Percentiles rank a stretch among this genome's conserved stretches.
Evolutionary conservation across 2,113 vertebrate species (phyloP).

Genomic region (Dromiciops gliroides): DNA sequence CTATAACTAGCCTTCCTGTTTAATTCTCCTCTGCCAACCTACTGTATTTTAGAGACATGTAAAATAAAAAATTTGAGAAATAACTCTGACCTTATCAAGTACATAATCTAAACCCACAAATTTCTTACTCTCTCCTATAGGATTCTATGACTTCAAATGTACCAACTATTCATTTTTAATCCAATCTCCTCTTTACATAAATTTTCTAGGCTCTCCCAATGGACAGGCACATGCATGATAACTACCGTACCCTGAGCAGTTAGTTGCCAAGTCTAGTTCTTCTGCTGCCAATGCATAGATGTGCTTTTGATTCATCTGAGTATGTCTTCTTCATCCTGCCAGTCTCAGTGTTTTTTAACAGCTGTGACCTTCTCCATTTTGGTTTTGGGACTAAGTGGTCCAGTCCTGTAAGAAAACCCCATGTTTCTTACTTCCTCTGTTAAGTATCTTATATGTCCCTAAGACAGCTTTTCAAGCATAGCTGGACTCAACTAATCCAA

Average conservation of each 20-base stretch:
- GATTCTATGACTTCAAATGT: not conserved
- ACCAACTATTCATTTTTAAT: not conserved
- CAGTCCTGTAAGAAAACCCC: not conserved
- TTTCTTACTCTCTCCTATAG: not conserved
- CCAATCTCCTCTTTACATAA: not conserved
- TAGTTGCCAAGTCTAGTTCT: not conserved
- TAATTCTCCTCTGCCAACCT: not conserved
- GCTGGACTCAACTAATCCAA: conserved; percentile 8
- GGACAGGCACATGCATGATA: not conserved
- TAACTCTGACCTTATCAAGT: not conserved
- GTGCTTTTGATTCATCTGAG: conserved; percentile 19
- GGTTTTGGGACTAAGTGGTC: not conserved
- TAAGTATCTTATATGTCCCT: conserved; percentile 1
- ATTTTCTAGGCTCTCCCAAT: not conserved
- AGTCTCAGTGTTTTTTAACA: not conserved
- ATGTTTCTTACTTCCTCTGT: not conserved
- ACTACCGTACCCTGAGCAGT: not conserved
- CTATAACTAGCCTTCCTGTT: not conserved
- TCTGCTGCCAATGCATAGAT: not conserved
- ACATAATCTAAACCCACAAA: not conserved
- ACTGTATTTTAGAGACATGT: not conserved
- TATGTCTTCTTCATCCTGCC: conserved; percentile 32
- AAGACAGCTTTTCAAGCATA: not conserved
- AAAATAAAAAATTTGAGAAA: conserved; percentile 37
- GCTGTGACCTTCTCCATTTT: not conserved